Conservation (phyloP, 2,797 vertebrate genomes). For the Microchirus variegatus region DNA sequence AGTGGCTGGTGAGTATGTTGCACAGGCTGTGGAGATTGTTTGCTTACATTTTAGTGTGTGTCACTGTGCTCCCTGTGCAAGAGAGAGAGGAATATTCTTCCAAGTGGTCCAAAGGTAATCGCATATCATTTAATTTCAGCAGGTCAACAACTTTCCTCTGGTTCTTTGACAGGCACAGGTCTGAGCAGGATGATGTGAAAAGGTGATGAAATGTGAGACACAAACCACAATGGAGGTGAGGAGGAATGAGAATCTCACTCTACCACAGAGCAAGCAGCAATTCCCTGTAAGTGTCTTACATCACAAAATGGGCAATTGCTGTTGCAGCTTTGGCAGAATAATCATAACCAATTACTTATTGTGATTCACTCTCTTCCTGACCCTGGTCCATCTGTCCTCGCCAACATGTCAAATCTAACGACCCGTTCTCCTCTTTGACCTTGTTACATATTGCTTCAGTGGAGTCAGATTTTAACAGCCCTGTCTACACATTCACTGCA, state of each 20-base stretch:
- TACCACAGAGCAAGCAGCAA: background rate
- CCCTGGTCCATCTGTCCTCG: background rate
- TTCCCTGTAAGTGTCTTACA: background rate
- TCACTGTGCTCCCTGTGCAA: too few relatives aligned
- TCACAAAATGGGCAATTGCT: background rate
- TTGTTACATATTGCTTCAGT: constrained; percentile 8
- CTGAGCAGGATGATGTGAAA: constrained; percentile 8
- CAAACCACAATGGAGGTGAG: constrained; percentile 1
- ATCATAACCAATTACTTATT: background rate
- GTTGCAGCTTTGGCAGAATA: background rate
- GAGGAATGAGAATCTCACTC: background rate
- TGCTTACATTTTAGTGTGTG: too few relatives aligned
- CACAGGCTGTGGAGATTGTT: too few relatives aligned
- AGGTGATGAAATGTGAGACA: constrained; percentile 6
- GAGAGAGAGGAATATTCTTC: background rate
- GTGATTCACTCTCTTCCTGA: constrained; percentile 2
- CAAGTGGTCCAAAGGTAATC: background rate
- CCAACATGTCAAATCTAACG: constrained; percentile 15
- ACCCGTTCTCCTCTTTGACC: background rate
- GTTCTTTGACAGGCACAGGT: background rate
- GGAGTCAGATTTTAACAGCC: background rate
- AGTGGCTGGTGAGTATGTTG: too few relatives aligned
- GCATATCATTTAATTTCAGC: constrained; percentile 8
- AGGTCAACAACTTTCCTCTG: background rate
- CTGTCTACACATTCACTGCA: background rate